Percentiles rank a stretch among this genome's conserved stretches.
phyloP scores from a whole-genome alignment of 2,797 vertebrate genomes.

The Chanos chanos region DNA sequence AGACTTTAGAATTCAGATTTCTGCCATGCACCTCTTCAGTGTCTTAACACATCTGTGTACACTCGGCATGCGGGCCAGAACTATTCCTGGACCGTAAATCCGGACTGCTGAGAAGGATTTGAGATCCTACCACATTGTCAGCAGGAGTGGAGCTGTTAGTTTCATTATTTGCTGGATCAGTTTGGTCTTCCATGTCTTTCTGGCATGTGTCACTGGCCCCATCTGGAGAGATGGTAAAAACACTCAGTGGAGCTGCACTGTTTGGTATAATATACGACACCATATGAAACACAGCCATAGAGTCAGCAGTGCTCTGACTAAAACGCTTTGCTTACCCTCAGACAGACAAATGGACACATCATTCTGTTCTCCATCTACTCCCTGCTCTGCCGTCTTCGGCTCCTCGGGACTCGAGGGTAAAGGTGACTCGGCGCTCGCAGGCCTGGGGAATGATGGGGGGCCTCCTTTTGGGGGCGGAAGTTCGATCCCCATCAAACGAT shows the following conservation, averaged over 20 bases:
- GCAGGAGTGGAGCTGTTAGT: constrained; percentile 60
- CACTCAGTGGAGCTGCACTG: background rate
- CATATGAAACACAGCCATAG: too few relatives aligned
- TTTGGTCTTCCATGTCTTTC: constrained; percentile 74
- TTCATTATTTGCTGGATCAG: constrained; percentile 72
- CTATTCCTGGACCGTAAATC: too few relatives aligned
- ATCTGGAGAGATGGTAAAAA: constrained; percentile 66
- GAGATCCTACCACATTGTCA: constrained; percentile 82
- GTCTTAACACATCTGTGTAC: too few relatives aligned
- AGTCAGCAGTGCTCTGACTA: background rate
- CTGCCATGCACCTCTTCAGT: too few relatives aligned
- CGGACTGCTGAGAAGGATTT: too few relatives aligned
- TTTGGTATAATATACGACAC: background rate
- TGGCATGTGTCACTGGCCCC: constrained; percentile 77
- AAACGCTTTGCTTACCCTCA: constrained; percentile 70
- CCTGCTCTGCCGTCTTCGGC: constrained; percentile 70
- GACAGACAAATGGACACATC: constrained; percentile 88
- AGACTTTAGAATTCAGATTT: too few relatives aligned
- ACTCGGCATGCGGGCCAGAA: too few relatives aligned
- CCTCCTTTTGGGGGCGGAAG: constrained; percentile 94
- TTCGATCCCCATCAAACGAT: constrained; percentile 97
- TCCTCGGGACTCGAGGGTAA: constrained; percentile 76
- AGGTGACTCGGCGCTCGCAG: constrained; percentile 73
- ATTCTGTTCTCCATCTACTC: constrained; percentile 84
- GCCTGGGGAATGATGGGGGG: constrained; percentile 83